Evolutionary conservation across 1,140 invertebrate genomes (phyloP), one percentile per base, ranked within the genome.

Genomic region (Formica selysi): DNA sequence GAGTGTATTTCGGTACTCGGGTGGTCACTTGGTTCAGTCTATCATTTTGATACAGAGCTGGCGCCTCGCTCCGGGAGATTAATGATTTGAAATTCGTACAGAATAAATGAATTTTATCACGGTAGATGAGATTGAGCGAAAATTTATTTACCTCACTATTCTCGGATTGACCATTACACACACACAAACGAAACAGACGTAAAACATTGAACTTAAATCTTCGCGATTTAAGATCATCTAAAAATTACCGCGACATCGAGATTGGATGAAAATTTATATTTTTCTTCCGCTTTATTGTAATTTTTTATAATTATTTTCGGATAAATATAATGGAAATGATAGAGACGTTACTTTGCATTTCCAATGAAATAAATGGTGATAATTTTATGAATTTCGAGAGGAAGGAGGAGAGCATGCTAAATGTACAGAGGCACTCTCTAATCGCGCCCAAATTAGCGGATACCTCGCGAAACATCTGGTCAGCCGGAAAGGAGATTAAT

Each of bases 401-500:
- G 16, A 48, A 29, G 41, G 16, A 38, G 16, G 41, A 44, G 41
- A 44, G 13, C 13, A 36, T 44, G 54, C 29, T 62, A 61, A 80
- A 81, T 36, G 41, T 36, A 51, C 10, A 54, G 36, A 41, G 41
- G 29, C n/a, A 38, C 10, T 76, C 16, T 76, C n/a, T 57, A 65
- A 13, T 11, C 48, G 19, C 57, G 38, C 13, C 29, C 36, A 71
- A 88, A 88, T 88, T 87, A 88, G 38, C 79, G 78, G 59, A 57
- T 87, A 71, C 57, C 29, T 29, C 16, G 44, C 26, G 57, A 78
- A 83, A 5, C 7, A 41, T 61, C 51, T 41, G 80, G 57, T 74
- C 70, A 74, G 29, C 80, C 57, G 57, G 57, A 57, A 73, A 76
- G 29, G 48, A 59, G 51, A 62, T 79, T 89, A 88, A 85, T 88